Evolutionary conservation across 2,113 vertebrate species (phyloP).

Genomic region (Clarias macrocephalus): DNA sequence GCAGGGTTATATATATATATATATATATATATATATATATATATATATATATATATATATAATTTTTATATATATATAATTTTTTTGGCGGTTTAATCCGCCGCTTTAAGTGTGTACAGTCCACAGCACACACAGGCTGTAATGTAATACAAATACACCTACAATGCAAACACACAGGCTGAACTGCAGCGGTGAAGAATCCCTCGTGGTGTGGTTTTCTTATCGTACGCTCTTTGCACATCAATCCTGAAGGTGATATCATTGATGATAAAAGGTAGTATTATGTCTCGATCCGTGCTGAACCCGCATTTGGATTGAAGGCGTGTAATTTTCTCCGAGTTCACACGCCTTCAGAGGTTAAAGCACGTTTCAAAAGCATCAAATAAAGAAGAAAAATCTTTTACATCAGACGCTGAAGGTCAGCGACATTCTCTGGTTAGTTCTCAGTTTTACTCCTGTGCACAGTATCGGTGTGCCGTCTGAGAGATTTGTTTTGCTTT

Average conservation of each 20-base stretch:
- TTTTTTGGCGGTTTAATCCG: constrained; percentile 30
- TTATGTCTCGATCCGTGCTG: not conserved
- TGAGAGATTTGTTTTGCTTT: too few relatives aligned
- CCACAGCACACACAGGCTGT: not conserved
- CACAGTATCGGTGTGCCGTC: not conserved
- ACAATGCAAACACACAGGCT: constrained; percentile 16
- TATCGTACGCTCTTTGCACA: not conserved
- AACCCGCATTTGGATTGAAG: not conserved
- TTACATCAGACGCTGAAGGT: not conserved
- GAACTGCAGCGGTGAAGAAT: not conserved
- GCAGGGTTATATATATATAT: constrained; percentile 22
- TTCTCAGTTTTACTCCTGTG: not conserved
- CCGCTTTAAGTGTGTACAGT: not conserved
- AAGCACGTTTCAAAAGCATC: not conserved
- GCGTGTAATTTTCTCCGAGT: not conserved
- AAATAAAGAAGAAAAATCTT: not conserved
- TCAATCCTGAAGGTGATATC: not conserved
- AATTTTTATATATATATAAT: not conserved
- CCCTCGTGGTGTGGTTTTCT: not conserved
- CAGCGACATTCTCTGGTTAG: not conserved
- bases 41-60: not conserved
- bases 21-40: not conserved
- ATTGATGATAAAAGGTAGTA: constrained; percentile 1
- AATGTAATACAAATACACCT: constrained; percentile 14
- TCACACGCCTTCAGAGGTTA: not conserved